These are phyloP conservation scores for Delphinapterus leucas DNA, from an alignment of 2,113 vertebrate species.

Conservation along the genomic window DNA sequence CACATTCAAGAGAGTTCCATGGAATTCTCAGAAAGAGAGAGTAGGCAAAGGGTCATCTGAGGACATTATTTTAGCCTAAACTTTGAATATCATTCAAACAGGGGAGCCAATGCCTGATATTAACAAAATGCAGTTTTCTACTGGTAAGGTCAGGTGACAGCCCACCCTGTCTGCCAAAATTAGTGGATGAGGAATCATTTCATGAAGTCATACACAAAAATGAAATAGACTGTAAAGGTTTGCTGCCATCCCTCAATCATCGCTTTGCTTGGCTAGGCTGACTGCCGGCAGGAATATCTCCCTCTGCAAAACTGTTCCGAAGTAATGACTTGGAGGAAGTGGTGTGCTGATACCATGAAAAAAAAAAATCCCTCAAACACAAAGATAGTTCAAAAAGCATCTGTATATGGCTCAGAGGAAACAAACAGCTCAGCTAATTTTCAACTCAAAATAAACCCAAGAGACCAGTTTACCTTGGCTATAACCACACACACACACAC, in stretches of 20 bases:
- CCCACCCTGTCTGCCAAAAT: conserved; percentile 18
- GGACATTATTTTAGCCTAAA: conserved; percentile 37
- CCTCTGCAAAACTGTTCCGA: conserved; percentile 50
- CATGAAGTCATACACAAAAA: conserved; percentile 47
- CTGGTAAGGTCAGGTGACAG: neutral
- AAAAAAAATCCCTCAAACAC: conserved; percentile 36
- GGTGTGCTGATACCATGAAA: conserved; percentile 61
- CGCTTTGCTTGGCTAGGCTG: conserved; percentile 10
- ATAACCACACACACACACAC: neutral
- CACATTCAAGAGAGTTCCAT: neutral
- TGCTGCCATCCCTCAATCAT: conserved; percentile 3
- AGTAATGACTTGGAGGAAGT: conserved; percentile 68
- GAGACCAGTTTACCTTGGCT: conserved; percentile 45
- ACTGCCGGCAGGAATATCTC: conserved; percentile 58
- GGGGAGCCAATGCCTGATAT: conserved; percentile 13
- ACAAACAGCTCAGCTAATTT: conserved; percentile 63
- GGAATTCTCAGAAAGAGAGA: neutral
- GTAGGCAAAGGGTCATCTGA: neutral
- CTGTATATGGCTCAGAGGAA: conserved; percentile 58
- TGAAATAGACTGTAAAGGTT: neutral
- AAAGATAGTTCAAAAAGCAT: conserved; percentile 64
- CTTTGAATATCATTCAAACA: neutral
- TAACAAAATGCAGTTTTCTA: conserved; percentile 28
- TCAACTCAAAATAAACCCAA: conserved; percentile 61
- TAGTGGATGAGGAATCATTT: conserved; percentile 41